phyloP scores from a whole-genome alignment of 2,888 invertebrate species.

The Oxytorus armatus region DNA sequence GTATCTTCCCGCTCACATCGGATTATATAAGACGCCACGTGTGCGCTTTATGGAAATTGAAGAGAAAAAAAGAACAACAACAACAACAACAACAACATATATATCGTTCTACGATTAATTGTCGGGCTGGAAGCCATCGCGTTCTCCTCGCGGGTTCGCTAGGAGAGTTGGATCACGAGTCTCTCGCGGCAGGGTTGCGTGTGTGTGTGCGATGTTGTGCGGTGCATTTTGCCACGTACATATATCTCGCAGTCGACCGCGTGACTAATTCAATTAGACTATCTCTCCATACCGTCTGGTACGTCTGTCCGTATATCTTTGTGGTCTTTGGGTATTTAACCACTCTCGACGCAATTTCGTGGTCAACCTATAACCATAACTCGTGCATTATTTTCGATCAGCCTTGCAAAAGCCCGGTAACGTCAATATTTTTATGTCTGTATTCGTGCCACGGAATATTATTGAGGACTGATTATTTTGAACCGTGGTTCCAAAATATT shows the following conservation, averaged over 20 bases:
- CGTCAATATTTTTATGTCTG: slow-evolving; percentile 45
- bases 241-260: slow-evolving; percentile 34
- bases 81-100: no score
- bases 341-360: slow-evolving; percentile 28
- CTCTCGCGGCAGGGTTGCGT: slow-evolving; percentile 30
- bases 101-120: slow-evolving; percentile 8
- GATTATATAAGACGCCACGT: slow-evolving; percentile 12
- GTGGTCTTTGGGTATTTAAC: slow-evolving; percentile 14
- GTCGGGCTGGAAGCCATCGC: neutral
- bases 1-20: neutral
- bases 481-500: no score
- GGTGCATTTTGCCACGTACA: slow-evolving; percentile 15
- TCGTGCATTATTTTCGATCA: slow-evolving; percentile 13
- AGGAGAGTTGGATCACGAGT: slow-evolving; percentile 13
- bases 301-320: neutral
- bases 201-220: slow-evolving; percentile 3
- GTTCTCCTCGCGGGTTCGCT: neutral
- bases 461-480: no score
- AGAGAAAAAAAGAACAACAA: slow-evolving; percentile 13
- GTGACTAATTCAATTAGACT: slow-evolving; percentile 64
- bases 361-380: slow-evolving; percentile 17
- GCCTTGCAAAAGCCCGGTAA: neutral
- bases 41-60: slow-evolving; percentile 39
- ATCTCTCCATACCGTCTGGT: slow-evolving; percentile 8
- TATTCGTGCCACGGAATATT: no score